A percentile compares a stretch with the other conserved stretches of the same genome.
Evolutionary conservation across 1,140 invertebrate genomes (phyloP).

Genomic region (Drosophila neocordata): DNA sequence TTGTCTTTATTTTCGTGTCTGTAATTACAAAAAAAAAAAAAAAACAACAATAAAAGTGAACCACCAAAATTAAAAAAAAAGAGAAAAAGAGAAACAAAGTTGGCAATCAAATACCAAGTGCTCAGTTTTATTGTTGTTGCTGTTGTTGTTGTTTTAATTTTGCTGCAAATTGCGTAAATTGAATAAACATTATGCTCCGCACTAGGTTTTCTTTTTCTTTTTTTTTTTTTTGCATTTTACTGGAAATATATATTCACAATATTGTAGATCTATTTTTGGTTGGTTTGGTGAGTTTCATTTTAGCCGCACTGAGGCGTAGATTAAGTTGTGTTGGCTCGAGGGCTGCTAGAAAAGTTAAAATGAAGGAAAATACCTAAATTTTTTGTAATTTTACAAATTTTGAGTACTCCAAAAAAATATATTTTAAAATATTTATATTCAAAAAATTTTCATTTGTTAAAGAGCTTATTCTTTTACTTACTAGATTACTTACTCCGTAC

Average conservation of each 20-base stretch:
- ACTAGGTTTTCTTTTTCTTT: slow-evolving; percentile 17
- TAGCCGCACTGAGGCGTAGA: slow-evolving; percentile 58
- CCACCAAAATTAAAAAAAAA: slow-evolving; percentile 65
- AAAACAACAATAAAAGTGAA: slow-evolving; percentile 21
- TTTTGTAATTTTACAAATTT: too few species aligned
- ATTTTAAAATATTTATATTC: too few species aligned
- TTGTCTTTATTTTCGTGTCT: slow-evolving; percentile 43
- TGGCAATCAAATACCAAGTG: slow-evolving; percentile 64
- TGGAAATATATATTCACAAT: slow-evolving; percentile 39
- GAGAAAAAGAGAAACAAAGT: slow-evolving; percentile 28
- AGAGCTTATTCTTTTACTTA: too few species aligned
- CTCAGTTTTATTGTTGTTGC: slow-evolving; percentile 27
- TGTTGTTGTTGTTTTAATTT: slow-evolving; percentile 22
- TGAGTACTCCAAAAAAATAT: too few species aligned
- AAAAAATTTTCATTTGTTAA: too few species aligned
- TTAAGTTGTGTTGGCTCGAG: slow-evolving; percentile 46
- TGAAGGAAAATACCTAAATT: too few species aligned
- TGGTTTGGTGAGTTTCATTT: slow-evolving; percentile 52
- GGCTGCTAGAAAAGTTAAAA: slow-evolving; percentile 11
- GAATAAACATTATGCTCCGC: slow-evolving; percentile 68
- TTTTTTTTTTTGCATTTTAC: slow-evolving; percentile 35
- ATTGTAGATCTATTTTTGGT: slow-evolving; percentile 64
- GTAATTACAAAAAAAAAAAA: slow-evolving; percentile 70
- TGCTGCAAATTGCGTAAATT: slow-evolving; percentile 75
- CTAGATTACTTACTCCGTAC: too few species aligned